These are phyloP conservation scores for Nephotettix cincticeps DNA, from an alignment of 1,140 invertebrate species.

Conservation along the genomic window DNA sequence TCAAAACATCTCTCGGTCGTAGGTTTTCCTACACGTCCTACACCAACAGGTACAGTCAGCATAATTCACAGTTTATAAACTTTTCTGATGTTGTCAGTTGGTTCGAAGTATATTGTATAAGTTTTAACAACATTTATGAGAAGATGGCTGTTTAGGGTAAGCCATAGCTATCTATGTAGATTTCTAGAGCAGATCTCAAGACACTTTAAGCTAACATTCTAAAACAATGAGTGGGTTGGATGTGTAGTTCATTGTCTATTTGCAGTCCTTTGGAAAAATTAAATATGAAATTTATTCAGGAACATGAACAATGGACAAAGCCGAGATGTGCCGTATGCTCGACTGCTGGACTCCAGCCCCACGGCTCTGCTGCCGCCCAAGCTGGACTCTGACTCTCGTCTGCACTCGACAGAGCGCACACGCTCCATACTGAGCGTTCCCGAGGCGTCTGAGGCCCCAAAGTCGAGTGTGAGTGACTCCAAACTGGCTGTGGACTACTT, in stretches of 20 bases:
- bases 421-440: constrained; percentile 60
- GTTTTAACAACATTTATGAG: too few species aligned
- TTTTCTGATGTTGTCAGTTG: too few species aligned
- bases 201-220: too few species aligned
- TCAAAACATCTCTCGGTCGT: constrained; percentile 41
- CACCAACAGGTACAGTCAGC: constrained; percentile 27
- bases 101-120: too few species aligned
- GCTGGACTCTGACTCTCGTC: constrained; percentile 73
- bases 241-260: too few species aligned
- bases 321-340: constrained; percentile 76
- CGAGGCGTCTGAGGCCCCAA: constrained; percentile 54
- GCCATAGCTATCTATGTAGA: neutral
- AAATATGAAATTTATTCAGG: constrained; percentile 37
- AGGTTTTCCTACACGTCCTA: constrained; percentile 63
- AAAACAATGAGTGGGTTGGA: too few species aligned
- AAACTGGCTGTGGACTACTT: constrained; percentile 73
- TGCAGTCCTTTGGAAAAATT: too few species aligned
- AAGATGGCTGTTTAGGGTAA: too few species aligned
- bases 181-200: too few species aligned
- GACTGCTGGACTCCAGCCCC: constrained; percentile 67
- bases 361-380: constrained; percentile 57
- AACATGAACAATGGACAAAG: constrained; percentile 43
- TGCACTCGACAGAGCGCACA: constrained; percentile 61
- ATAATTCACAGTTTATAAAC: too few species aligned
- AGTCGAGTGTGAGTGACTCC: constrained; percentile 76